Conservation (phyloP, 1,140 invertebrate genomes). For the Catajapyx aquilonaris region DNA sequence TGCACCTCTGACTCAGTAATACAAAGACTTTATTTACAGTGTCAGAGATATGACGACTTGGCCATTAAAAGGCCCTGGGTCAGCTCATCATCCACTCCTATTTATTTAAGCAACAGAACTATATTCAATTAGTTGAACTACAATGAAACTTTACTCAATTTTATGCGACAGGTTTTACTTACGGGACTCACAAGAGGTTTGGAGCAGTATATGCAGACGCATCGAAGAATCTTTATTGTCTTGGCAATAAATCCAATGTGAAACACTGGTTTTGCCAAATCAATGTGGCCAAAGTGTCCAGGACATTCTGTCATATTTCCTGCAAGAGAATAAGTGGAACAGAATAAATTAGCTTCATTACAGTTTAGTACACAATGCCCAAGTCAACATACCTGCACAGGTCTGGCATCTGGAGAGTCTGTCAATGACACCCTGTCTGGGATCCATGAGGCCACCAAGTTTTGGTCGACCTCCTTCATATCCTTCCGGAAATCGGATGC, state of each 20-base stretch:
- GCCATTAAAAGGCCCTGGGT: too few species aligned
- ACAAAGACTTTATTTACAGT: too few species aligned
- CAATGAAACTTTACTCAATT: too few species aligned
- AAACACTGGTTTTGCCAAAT: conserved; percentile 95
- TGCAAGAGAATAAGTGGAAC: too few species aligned
- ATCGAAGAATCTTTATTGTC: conserved; percentile 86
- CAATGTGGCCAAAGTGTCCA: conserved; percentile 99
- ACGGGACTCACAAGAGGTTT: conserved; percentile 86
- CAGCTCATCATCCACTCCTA: too few species aligned
- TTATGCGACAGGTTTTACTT: too few species aligned
- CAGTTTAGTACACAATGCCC: not conserved
- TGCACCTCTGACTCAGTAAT: too few species aligned
- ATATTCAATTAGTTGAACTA: too few species aligned
- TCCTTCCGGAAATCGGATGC: conserved; percentile 90
- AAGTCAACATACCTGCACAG: conserved; percentile 48
- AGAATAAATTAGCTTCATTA: not conserved
- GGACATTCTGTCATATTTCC: conserved; percentile 94
- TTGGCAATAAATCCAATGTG: conserved; percentile 96
- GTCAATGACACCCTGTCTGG: conserved; percentile 93
- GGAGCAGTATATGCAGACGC: conserved; percentile 95
- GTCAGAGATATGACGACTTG: too few species aligned
- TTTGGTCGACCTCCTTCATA: conserved; percentile 97
- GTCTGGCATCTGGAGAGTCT: conserved; percentile 85
- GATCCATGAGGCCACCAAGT: conserved; percentile 95
- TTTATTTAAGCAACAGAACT: too few species aligned